Evolutionary conservation across 2,888 invertebrate genomes (phyloP), one percentile per base, ranked within the genome.

Genomic region (Adineta ricciae): DNA sequence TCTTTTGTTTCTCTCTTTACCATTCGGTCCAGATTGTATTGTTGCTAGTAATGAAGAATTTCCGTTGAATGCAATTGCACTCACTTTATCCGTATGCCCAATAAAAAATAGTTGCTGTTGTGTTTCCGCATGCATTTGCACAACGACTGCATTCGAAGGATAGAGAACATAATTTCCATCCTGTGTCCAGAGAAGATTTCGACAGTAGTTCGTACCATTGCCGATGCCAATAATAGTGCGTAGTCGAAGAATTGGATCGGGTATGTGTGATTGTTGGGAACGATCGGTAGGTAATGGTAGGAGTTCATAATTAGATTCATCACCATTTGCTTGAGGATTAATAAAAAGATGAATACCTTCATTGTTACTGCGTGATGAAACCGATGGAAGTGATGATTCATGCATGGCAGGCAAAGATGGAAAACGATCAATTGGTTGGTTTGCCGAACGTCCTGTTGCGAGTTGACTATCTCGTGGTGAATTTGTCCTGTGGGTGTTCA

Each of bases 21-120:
- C 89, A 86, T 89, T 88, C 27, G 87, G 87, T 0, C 90, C 90
- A 27, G 89, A 88, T 87, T 90, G 90, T 54, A 90, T 90, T 32
- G 89, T 89, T 38, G 90, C 90, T 78, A 90, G 87, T 78, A 90
- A 86, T n/a, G 88, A 87, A 27, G 88, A 87, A 86, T 87, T 88
- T 21, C 88, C 88, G 84, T 88, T 89, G 86, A 90, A 84, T 24
- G 89, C 87, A 56, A 90, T 86, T 86, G 89, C 88, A 4, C 89
- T 89, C 85, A 90, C 90, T 88, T 90, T 90, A 86, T 90, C 90
- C 83, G 90, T 90, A 87, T 90, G 90, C 11, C 90, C 90, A 84
- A 90, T 88, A 86, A 90, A 90, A 87, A 90, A 90, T 50, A 89
- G 87, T 86, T 90, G 90, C 56, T 89, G 88, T 64, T 90, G 89